Conservation (phyloP, 30 jellyfish, hydroid and myxozoan species). For the Turritopsis rubra region DNA sequence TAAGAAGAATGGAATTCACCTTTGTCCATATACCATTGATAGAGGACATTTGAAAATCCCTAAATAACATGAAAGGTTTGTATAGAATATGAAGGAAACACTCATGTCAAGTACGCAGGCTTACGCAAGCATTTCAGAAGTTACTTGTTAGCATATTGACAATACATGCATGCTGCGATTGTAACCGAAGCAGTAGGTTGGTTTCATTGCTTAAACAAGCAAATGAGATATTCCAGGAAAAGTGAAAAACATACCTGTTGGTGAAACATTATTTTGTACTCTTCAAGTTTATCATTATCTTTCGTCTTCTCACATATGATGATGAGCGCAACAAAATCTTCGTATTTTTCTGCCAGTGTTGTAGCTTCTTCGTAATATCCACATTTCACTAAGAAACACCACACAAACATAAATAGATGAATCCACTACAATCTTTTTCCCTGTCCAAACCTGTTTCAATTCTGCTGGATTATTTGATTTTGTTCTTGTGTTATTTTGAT, state of each 20-base stretch:
- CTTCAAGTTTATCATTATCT: conserved; percentile 47
- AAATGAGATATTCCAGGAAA: neutral
- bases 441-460: neutral
- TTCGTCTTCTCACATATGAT: conserved; percentile 63
- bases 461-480: neutral
- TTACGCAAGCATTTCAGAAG: no score
- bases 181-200: no score
- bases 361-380: conserved; percentile 76
- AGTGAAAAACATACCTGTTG: conserved; percentile 36
- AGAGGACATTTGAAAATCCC: conserved; percentile 8
- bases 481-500: no score
- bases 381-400: conserved; percentile 38
- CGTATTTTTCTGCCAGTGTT: conserved; percentile 83
- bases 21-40: conserved; percentile 48
- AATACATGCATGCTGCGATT: no score
- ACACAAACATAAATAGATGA: no score
- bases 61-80: neutral
- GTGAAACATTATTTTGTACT: conserved; percentile 55
- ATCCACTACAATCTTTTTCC: neutral
- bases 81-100: no score
- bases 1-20: conserved; percentile 41
- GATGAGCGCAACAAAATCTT: conserved; percentile 61
- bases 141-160: no score
- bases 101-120: no score
- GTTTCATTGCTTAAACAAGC: no score